Conservation (phyloP, 2,888 invertebrate genomes). For the Thymelicus sylvestris region DNA sequence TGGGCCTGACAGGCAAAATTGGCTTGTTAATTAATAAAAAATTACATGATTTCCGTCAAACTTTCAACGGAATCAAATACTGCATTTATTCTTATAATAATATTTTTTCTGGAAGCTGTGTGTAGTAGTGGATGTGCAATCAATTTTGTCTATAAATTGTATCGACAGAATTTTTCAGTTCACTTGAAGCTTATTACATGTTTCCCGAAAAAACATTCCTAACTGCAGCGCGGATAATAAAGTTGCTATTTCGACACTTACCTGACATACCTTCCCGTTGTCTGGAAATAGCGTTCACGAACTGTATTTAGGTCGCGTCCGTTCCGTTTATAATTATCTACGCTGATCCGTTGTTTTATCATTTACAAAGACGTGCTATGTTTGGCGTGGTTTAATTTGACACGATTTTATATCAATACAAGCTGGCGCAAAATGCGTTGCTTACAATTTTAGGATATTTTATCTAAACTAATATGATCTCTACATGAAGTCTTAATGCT, state of each 20-base stretch:
- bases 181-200: conserved; percentile 7
- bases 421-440: too few species aligned
- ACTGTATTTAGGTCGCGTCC: conserved; percentile 75
- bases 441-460: too few species aligned
- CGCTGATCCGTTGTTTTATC: conserved; percentile 67
- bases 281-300: conserved; percentile 75
- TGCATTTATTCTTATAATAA: too few species aligned
- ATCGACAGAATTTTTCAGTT: background rate
- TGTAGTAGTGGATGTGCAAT: background rate
- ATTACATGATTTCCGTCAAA: background rate
- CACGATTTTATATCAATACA: conserved; percentile 17
- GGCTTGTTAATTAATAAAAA: background rate
- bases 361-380: conserved; percentile 46
- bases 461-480: too few species aligned
- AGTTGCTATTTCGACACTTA: conserved; percentile 68
- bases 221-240: conserved; percentile 31
- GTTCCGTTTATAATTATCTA: conserved; percentile 74
- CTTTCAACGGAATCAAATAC: background rate
- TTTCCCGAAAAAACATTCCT: conserved; percentile 31
- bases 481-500: too few species aligned
- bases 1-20: background rate
- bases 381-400: conserved; percentile 38
- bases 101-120: too few species aligned
- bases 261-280: conserved; percentile 69
- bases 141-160: background rate